Evolutionary conservation across 2,888 invertebrate genomes (phyloP).

Genomic region (Abrostola tripartita): DNA sequence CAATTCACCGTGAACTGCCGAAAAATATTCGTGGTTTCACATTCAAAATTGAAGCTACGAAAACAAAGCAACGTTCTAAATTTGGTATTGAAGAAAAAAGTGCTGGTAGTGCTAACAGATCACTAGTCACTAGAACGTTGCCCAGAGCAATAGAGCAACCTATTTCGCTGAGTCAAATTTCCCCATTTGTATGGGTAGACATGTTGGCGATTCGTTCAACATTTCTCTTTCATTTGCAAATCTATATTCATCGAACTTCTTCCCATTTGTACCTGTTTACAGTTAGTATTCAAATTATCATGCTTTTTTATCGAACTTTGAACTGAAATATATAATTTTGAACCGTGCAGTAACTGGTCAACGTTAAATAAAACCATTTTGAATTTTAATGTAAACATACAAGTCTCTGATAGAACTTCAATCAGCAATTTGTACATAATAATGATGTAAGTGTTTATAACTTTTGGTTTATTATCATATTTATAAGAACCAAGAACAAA

Average conservation of each 20-base stretch:
- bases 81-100: conserved; percentile 23
- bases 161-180: conserved; percentile 46
- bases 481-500: too few species aligned
- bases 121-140: conserved; percentile 31
- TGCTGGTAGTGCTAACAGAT: conserved; percentile 36
- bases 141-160: conserved; percentile 41
- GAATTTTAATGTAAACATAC: too few species aligned
- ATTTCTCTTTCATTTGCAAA: conserved; percentile 36
- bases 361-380: too few species aligned
- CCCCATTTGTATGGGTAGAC: conserved; percentile 47
- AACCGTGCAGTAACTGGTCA: too few species aligned
- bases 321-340: background rate
- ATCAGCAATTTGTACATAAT: too few species aligned
- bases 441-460: too few species aligned
- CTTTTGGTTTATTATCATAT: too few species aligned
- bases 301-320: conserved; percentile 18
- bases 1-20: background rate
- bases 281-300: conserved; percentile 24
- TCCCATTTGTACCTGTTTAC: background rate
- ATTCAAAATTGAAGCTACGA: conserved; percentile 2
- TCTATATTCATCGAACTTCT: conserved; percentile 46
- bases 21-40: background rate
- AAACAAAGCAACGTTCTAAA: conserved; percentile 31
- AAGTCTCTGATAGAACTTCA: too few species aligned
- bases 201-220: conserved; percentile 35